Evolutionary conservation across 1,140 invertebrate genomes (phyloP).

Genomic region (Diprion similis): DNA sequence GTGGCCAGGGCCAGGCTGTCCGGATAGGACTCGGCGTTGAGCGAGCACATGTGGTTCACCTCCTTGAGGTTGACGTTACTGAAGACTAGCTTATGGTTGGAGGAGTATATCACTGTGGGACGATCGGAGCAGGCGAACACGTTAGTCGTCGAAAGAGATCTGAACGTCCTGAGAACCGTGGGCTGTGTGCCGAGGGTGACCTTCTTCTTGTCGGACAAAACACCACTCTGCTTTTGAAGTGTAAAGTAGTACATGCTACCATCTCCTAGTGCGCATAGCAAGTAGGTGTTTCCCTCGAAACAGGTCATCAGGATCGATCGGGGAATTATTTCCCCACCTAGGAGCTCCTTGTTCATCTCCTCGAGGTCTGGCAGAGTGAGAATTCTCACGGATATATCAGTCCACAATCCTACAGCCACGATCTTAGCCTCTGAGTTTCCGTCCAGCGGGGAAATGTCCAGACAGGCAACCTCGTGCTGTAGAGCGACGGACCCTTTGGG

Average conservation of each 20-base stretch:
- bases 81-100: slow-evolving; percentile 98
- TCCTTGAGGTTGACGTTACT: slow-evolving; percentile 99
- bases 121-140: slow-evolving; percentile 99
- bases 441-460: slow-evolving; percentile 90
- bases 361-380: slow-evolving; percentile 80
- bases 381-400: slow-evolving; percentile 92
- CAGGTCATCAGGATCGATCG: slow-evolving; percentile 93
- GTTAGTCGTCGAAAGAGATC: slow-evolving; percentile 91
- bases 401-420: slow-evolving; percentile 95
- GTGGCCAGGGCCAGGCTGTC: slow-evolving; percentile 95
- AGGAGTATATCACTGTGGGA: slow-evolving; percentile 98
- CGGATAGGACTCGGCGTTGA: slow-evolving; percentile 93
- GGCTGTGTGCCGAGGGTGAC: slow-evolving; percentile 97
- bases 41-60: slow-evolving; percentile 97
- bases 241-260: slow-evolving; percentile 98
- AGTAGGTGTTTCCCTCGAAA: slow-evolving; percentile 91
- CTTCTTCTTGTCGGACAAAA: slow-evolving; percentile 84
- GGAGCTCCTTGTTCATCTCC: slow-evolving; percentile 82
- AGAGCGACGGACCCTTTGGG: slow-evolving; percentile 74
- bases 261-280: slow-evolving; percentile 94
- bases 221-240: slow-evolving; percentile 76
- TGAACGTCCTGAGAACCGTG: slow-evolving; percentile 90
- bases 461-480: slow-evolving; percentile 94
- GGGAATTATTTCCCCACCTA: slow-evolving; percentile 95
- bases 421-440: slow-evolving; percentile 71